Conservation (phyloP, 1,140 invertebrate genomes). For the Heliconius hermathena region DNA sequence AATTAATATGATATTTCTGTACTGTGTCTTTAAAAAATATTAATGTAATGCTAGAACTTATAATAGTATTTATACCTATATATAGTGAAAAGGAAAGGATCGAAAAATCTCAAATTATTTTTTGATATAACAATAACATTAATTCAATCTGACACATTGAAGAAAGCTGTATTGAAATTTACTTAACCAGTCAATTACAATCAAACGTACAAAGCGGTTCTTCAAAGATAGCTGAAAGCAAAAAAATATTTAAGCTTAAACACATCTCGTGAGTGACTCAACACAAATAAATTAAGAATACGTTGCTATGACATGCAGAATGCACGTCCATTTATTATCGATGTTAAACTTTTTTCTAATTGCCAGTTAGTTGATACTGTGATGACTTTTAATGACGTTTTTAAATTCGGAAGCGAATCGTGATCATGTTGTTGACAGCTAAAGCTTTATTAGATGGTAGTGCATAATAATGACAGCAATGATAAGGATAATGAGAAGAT, state of each 20-base stretch:
- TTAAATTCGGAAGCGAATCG: conserved; percentile 38
- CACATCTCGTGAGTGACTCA: conserved; percentile 45
- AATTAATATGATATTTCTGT: no score
- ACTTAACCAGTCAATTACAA: conserved; percentile 42
- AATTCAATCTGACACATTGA: conserved; percentile 21
- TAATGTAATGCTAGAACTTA: no score
- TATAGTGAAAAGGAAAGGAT: not conserved
- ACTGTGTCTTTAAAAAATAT: no score
- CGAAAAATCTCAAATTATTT: not conserved
- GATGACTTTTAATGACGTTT: conserved; percentile 29
- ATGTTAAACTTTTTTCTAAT: conserved; percentile 39
- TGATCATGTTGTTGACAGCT: conserved; percentile 18
- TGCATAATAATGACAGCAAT: conserved; percentile 12
- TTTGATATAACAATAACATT: not conserved
- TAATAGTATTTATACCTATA: no score
- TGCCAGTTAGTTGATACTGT: conserved; percentile 37
- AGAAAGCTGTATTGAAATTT: conserved; percentile 40
- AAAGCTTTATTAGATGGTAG: conserved; percentile 9
- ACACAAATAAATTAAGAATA: conserved; percentile 38
- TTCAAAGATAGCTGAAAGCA: conserved; percentile 18
- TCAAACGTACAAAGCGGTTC: conserved; percentile 31
- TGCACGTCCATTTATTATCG: conserved; percentile 31
- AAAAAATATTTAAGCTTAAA: conserved; percentile 33
- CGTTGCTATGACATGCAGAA: conserved; percentile 35
- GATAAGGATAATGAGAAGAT: not conserved